phyloP scores from a whole-genome alignment of 1,140 invertebrate genomes.

The Phenacoccus solenopsis region DNA sequence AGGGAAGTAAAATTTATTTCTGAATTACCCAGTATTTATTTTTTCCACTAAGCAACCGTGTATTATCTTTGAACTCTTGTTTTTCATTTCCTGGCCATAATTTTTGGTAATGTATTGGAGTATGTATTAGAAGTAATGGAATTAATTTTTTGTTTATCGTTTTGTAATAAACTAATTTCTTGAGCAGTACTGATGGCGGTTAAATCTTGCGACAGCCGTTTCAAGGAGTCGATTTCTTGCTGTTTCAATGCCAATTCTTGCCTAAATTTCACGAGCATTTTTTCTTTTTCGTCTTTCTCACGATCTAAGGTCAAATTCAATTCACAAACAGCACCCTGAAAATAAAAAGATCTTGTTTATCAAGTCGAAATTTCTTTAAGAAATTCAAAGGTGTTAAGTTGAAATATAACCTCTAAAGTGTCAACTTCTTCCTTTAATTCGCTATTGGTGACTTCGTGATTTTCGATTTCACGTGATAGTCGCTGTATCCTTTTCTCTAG shows the following conservation, averaged over 20 bases:
- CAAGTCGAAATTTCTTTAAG: not conserved
- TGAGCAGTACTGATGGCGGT: not conserved
- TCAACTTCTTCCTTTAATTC: constrained; percentile 30
- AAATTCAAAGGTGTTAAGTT: not conserved
- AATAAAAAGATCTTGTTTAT: not conserved
- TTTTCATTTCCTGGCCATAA: not conserved
- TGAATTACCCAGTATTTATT: not conserved
- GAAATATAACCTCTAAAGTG: constrained; percentile 27
- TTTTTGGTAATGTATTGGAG: not conserved
- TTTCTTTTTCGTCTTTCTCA: constrained; percentile 23
- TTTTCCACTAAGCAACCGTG: not conserved
- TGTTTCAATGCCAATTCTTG: constrained; percentile 21
- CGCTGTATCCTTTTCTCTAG: constrained; percentile 26
- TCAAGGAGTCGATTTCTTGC: constrained; percentile 20
- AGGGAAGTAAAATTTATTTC: no score
- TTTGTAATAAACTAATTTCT: constrained; percentile 6
- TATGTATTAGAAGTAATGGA: not conserved
- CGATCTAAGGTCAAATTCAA: constrained; percentile 18
- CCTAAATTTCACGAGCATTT: constrained; percentile 18
- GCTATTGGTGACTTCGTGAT: constrained; percentile 29
- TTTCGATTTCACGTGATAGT: constrained; percentile 26
- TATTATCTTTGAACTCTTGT: not conserved
- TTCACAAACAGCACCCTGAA: constrained; percentile 20
- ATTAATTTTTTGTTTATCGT: not conserved
- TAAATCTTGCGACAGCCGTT: constrained; percentile 6